Conservation (phyloP, 1,140 invertebrate genomes). For the Saxidomus purpurata region DNA sequence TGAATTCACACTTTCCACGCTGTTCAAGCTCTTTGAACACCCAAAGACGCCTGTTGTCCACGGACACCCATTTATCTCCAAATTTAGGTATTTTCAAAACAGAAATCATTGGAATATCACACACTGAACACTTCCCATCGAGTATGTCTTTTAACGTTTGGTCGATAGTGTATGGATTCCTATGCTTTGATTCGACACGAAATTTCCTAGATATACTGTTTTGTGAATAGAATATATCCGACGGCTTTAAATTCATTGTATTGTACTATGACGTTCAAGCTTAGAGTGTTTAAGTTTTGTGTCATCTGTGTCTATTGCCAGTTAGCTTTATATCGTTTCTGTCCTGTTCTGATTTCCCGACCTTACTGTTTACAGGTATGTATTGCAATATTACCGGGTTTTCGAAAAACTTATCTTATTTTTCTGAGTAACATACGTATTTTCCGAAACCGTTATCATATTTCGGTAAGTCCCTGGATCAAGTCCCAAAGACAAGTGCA, state of each 20-base stretch:
- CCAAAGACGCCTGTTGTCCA: constrained; percentile 25
- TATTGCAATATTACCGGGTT: too few species aligned
- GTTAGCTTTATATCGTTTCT: too few species aligned
- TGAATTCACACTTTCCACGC: neutral
- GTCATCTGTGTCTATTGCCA: too few species aligned
- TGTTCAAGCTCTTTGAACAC: constrained; percentile 21
- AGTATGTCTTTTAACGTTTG: neutral
- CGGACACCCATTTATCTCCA: neutral
- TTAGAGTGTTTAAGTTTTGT: too few species aligned
- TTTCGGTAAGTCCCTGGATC: too few species aligned
- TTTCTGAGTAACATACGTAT: too few species aligned
- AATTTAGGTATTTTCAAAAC: neutral
- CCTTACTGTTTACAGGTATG: too few species aligned
- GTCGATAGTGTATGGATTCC: neutral
- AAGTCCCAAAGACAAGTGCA: too few species aligned
- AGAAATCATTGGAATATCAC: neutral
- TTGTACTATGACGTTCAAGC: too few species aligned
- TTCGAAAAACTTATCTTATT: too few species aligned
- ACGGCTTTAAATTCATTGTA: neutral
- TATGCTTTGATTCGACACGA: neutral
- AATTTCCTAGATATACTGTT: neutral
- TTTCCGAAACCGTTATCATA: too few species aligned
- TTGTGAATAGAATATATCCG: constrained; percentile 4
- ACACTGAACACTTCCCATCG: neutral
- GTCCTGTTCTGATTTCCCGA: too few species aligned